phyloP scores from a whole-genome alignment of 1,140 invertebrate genomes.

The Drosophila jambulina region DNA sequence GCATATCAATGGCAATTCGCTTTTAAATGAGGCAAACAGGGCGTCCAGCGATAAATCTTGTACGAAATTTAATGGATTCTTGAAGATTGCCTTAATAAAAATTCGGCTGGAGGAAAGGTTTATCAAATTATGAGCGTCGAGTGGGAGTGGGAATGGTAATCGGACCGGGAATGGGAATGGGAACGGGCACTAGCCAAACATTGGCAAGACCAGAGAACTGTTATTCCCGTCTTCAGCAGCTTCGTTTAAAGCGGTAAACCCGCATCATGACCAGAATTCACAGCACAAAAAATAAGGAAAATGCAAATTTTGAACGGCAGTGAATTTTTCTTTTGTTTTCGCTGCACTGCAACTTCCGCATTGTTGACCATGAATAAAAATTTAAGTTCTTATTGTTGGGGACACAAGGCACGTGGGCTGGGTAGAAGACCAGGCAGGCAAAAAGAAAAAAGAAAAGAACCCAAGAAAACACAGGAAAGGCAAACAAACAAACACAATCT shows the following conservation, averaged over 20 bases:
- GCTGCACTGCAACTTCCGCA: conserved; percentile 75
- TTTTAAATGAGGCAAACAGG: conserved; percentile 5
- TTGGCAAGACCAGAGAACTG: conserved; percentile 25
- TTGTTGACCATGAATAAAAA: conserved; percentile 84
- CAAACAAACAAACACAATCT: conserved; percentile 30
- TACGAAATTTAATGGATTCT: conserved; percentile 14
- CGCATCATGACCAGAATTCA: conserved; percentile 57
- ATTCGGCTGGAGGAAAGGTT: background rate
- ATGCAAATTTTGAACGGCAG: conserved; percentile 72
- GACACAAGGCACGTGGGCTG: conserved; percentile 70
- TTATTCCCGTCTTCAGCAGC: conserved; percentile 37
- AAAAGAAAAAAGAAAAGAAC: background rate
- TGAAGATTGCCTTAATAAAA: conserved; percentile 1
- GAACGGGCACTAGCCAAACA: conserved; percentile 5
- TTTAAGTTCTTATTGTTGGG: conserved; percentile 80
- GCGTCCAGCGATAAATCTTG: conserved; percentile 1
- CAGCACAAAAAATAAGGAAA: conserved; percentile 39
- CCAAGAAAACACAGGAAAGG: background rate
- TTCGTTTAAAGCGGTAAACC: conserved; percentile 50
- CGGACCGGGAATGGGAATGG: background rate
- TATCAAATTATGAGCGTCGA: conserved; percentile 10
- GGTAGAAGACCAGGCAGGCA: conserved; percentile 15
- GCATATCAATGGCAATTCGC: conserved; percentile 30
- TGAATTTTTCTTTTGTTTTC: conserved; percentile 78
- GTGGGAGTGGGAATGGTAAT: background rate